These are phyloP conservation scores for Stichopus chloronotus DNA, from an alignment of 35 echinoderm and acorn worm species.

Conservation along the genomic window DNA sequence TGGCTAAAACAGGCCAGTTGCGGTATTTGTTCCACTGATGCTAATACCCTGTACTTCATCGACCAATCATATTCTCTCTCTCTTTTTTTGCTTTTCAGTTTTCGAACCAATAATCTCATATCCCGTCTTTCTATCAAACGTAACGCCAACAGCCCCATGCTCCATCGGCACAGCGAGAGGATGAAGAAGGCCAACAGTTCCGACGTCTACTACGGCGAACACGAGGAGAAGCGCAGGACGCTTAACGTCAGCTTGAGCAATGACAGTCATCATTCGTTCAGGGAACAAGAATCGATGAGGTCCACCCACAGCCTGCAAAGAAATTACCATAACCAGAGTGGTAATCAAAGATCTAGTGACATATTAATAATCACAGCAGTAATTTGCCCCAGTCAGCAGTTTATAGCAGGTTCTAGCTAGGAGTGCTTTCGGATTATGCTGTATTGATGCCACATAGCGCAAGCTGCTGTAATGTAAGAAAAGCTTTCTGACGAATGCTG, in stretches of 20 bases:
- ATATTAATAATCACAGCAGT: too few species aligned
- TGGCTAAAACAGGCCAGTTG: too few species aligned
- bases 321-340: constrained; percentile 53
- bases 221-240: constrained; percentile 82
- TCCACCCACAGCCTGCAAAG: constrained; percentile 69
- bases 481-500: too few species aligned
- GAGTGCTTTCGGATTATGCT: too few species aligned
- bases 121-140: constrained; percentile 91
- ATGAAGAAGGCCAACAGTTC: constrained; percentile 68
- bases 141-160: constrained; percentile 92
- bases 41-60: not conserved
- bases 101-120: constrained; percentile 90
- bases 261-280: constrained; percentile 62
- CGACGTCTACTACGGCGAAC: constrained; percentile 64
- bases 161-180: constrained; percentile 88
- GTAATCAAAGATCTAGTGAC: not conserved
- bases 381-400: too few species aligned
- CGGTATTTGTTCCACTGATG: too few species aligned
- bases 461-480: too few species aligned
- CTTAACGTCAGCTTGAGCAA: constrained; percentile 61
- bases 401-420: too few species aligned
- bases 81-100: constrained; percentile 54
- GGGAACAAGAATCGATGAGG: constrained; percentile 82
- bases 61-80: not conserved
- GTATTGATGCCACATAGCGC: too few species aligned